These are phyloP conservation scores for Apodemus agrarius DNA, from an alignment of 2,797 vertebrate genomes.

Conservation along the genomic window DNA sequence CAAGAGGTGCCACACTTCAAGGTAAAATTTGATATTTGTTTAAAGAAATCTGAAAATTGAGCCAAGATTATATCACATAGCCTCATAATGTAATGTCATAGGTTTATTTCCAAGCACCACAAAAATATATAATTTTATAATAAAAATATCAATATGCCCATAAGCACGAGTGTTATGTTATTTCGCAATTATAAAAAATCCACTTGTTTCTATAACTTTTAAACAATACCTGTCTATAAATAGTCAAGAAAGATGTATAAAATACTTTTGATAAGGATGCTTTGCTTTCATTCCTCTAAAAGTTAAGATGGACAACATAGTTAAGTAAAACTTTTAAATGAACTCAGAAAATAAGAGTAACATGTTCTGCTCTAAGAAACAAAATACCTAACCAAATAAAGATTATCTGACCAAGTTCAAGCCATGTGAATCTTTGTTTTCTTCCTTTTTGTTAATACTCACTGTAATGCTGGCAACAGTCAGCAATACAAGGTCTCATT, in stretches of 20 bases:
- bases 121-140: background rate
- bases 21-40: constrained; percentile 12
- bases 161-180: background rate
- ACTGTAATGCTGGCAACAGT: background rate
- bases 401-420: background rate
- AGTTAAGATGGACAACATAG: background rate
- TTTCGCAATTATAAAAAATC: background rate
- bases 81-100: background rate
- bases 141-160: background rate
- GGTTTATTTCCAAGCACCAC: background rate
- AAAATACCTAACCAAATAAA: constrained; percentile 25
- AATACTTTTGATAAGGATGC: background rate
- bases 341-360: background rate
- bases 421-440: background rate
- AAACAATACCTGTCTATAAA: background rate
- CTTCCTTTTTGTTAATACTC: background rate
- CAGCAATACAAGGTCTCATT: background rate
- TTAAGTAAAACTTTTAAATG: background rate
- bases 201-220: background rate
- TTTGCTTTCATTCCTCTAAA: background rate
- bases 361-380: constrained; percentile 4
- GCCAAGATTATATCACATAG: background rate
- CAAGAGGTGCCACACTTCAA: background rate
- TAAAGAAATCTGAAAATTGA: background rate
- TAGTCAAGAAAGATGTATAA: background rate